A percentile compares a stretch with the other conserved stretches of the same genome.
phyloP scores from a whole-genome alignment of 2,888 invertebrate species.

The Salpingus planirostris region DNA sequence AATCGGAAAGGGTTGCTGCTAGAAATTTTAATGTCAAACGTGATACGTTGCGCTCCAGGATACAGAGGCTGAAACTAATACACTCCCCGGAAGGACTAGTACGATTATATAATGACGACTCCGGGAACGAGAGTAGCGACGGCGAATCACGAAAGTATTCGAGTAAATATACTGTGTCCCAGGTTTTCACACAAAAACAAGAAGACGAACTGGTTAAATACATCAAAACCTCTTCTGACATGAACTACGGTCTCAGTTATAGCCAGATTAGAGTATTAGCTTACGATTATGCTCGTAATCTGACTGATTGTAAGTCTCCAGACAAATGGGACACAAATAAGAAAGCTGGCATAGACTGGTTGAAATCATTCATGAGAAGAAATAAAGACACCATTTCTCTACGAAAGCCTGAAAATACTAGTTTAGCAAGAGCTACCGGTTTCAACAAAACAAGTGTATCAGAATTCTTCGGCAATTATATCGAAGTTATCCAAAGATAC shows the following conservation, averaged over 20 bases:
- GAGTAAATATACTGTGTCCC: slow-evolving; percentile 10
- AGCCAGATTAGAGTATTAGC: slow-evolving; percentile 10
- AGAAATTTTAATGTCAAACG: background rate
- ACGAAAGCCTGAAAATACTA: slow-evolving; percentile 16
- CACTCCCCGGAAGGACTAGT: no score
- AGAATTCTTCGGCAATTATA: slow-evolving; percentile 1
- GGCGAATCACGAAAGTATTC: slow-evolving; percentile 1
- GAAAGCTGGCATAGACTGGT: slow-evolving; percentile 12
- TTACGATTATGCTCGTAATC: slow-evolving; percentile 11
- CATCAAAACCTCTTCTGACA: slow-evolving; percentile 11
- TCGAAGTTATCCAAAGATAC: background rate
- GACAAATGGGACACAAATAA: slow-evolving; percentile 4
- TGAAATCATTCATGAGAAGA: slow-evolving; percentile 14
- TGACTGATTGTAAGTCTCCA: slow-evolving; percentile 3
- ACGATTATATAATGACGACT: background rate
- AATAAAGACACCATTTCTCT: slow-evolving; percentile 6
- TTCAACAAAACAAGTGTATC: background rate
- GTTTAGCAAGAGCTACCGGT: slow-evolving; percentile 13
- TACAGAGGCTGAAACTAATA: background rate
- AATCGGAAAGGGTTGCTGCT: background rate
- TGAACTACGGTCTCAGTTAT: slow-evolving; percentile 16
- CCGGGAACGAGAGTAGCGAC: background rate
- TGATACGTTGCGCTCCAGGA: background rate
- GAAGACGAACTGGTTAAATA: slow-evolving; percentile 12
- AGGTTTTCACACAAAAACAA: slow-evolving; percentile 5